These are phyloP conservation scores for Pogonognathellus flavescens DNA, from an alignment of 1,140 invertebrate genomes.

Conservation along the genomic window DNA sequence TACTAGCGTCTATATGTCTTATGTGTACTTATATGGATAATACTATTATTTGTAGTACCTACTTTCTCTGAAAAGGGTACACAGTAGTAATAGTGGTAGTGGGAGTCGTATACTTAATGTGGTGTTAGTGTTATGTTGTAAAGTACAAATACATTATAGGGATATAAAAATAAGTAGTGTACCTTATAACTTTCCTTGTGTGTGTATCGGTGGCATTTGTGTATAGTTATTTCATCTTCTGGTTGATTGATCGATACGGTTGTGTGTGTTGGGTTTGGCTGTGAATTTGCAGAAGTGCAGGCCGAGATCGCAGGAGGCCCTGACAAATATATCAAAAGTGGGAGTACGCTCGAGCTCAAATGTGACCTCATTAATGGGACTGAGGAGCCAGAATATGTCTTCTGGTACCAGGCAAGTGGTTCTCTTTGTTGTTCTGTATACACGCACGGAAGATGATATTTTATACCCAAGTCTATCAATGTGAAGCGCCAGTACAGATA, in stretches of 20 bases:
- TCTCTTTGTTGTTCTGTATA: slow-evolving; percentile 4
- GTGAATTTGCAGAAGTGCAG: slow-evolving; percentile 79
- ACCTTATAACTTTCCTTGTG: no score
- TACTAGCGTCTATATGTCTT: no score
- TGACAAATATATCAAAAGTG: slow-evolving; percentile 88
- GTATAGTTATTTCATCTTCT: slow-evolving; percentile 45
- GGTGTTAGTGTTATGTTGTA: no score
- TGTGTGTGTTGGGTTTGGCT: slow-evolving; percentile 36
- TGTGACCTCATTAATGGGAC: slow-evolving; percentile 86
- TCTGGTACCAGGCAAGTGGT: slow-evolving; percentile 82
- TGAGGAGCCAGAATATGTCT: slow-evolving; percentile 82
- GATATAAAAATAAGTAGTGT: no score
- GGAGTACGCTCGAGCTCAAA: slow-evolving; percentile 83
- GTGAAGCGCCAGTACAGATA: no score
- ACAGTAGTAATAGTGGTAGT: no score
- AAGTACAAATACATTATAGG: no score
- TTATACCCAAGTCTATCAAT: not conserved
- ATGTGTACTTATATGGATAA: no score
- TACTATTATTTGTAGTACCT: no score
- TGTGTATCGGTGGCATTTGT: no score
- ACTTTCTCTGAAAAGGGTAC: no score
- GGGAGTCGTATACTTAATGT: no score
- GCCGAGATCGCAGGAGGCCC: slow-evolving; percentile 86
- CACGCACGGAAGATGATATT: slow-evolving; percentile 65
- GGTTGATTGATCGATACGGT: slow-evolving; percentile 38